Evolutionary conservation across 2,888 invertebrate species (phyloP), one percentile per base, ranked within the genome.

Genomic region (Drosophila bunnanda): DNA sequence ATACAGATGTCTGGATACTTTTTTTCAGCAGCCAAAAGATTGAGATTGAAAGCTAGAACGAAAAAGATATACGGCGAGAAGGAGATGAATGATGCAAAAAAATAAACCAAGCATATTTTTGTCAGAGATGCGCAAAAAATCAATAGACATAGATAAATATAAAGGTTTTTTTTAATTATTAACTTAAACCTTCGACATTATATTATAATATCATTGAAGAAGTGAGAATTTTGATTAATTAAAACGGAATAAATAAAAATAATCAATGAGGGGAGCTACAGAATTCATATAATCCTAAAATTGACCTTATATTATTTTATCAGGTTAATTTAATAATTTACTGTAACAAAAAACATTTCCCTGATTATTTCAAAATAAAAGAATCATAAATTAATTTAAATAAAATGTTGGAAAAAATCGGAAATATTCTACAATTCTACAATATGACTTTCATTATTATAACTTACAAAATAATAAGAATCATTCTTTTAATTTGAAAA

Each of bases 21-120:
- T 81, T 77, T 82, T 77, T 67, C 32, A 74, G 64, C 62, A 82
- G 67, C 55, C 78, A 61, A 58, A 68, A 68, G 66, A 55, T 70
- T 46, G 30, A 61, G 60, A 55, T 73, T 46, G 36, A 64, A 55
- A 62, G 41, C 53, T 62, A 43, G 55, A 58, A 38, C 28, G 53
- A 39, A 25, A 39, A 20, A 64, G 54, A 28, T 28, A 28, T 46
- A 30, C 13, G 34, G n/a, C 36, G 30, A 44, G 43, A 57, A n/a
- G 13, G 36, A 48, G 44, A 38, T 17, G 30, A 38, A 34, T 34
- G 48, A 25, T 25, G 41, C 32, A 22, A 46, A 34, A 46, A 54
- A 65, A 38, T 25, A 17, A 57, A n/a, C 46, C n/a, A 54, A 57
- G 28, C 46, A 48, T 34, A 25, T 41, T 43, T 22, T 39, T 15